A percentile compares a stretch with the other conserved stretches of the same genome.
These are phyloP conservation scores for Cheilosia vernalis DNA, from an alignment of 2,888 invertebrate species.

Conservation along the genomic window DNA sequence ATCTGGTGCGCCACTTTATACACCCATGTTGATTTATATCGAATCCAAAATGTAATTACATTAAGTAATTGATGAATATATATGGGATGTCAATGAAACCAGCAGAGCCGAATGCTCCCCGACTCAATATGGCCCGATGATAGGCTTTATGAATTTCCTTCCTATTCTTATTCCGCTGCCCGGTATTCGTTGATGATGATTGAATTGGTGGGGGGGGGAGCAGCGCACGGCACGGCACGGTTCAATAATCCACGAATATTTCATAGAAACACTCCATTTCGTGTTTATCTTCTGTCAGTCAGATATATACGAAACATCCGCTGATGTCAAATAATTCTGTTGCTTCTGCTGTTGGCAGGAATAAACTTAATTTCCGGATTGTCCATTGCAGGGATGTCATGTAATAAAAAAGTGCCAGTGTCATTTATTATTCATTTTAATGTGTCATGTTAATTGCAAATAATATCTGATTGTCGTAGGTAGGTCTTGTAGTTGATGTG, in stretches of 20 bases:
- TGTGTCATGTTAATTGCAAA: conserved; percentile 74
- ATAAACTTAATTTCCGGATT: conserved; percentile 63
- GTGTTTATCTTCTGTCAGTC: conserved; percentile 62
- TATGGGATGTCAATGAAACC: conserved; percentile 50
- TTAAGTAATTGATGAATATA: conserved; percentile 72
- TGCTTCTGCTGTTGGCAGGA: conserved; percentile 37
- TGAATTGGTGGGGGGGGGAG: conserved; percentile 21
- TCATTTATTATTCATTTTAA: conserved; percentile 69
- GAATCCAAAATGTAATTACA: conserved; percentile 67
- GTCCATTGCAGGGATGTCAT: conserved; percentile 45
- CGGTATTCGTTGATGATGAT: conserved; percentile 53
- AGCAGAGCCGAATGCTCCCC: background rate
- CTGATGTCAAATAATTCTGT: conserved; percentile 55
- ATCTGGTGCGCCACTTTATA: conserved; percentile 27
- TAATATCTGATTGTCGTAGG: conserved; percentile 63
- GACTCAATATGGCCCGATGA: conserved; percentile 27
- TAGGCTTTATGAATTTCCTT: conserved; percentile 61
- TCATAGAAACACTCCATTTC: conserved; percentile 59
- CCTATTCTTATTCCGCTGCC: conserved; percentile 56
- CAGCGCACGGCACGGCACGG: background rate
- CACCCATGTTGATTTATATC: conserved; percentile 50
- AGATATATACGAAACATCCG: conserved; percentile 49
- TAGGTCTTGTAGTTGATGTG: background rate
- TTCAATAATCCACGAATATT: conserved; percentile 44
- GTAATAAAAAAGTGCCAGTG: conserved; percentile 53